These are phyloP conservation scores for Papilio machaon DNA, from an alignment of 1,140 invertebrate genomes.

Conservation along the genomic window DNA sequence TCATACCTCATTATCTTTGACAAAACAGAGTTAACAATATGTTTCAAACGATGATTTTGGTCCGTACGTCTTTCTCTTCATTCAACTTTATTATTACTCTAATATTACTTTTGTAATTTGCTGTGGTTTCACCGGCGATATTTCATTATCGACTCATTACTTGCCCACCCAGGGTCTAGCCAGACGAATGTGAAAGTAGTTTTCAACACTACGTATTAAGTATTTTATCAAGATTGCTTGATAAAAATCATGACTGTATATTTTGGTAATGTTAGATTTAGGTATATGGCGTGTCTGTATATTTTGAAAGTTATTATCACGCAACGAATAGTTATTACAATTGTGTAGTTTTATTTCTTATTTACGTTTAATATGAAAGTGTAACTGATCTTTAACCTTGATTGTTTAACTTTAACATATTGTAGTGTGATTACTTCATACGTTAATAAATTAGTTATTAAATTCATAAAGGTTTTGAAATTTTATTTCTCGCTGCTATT, in stretches of 20 bases:
- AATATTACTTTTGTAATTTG: conserved; percentile 1
- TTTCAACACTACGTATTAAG: not conserved
- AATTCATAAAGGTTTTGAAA: too few relatives aligned
- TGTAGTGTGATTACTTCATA: not conserved
- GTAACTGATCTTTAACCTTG: not conserved
- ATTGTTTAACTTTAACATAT: not conserved
- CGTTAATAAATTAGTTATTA: too few relatives aligned
- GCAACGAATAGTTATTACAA: not conserved
- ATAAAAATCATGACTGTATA: not conserved
- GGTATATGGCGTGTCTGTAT: not conserved
- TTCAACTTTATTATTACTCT: not conserved
- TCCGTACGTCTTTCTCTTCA: not conserved
- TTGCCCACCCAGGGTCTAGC: not conserved
- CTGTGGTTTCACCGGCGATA: not conserved
- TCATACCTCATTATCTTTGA: too few relatives aligned
- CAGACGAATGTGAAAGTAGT: conserved; percentile 3
- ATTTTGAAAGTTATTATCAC: conserved; percentile 7
- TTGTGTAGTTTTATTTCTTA: not conserved
- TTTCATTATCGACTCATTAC: conserved; percentile 7
- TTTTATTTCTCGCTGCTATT: too few relatives aligned
- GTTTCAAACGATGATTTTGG: not conserved
- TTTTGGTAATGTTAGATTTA: not conserved
- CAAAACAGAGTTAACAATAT: too few relatives aligned
- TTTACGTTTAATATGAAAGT: not conserved
- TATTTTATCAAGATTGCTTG: not conserved